Evolutionary conservation across 37 sponge, comb jelly and placozoan genomes (phyloP), one percentile per base, ranked within the genome.

Genomic region (Cladorhizidae sp.): DNA sequence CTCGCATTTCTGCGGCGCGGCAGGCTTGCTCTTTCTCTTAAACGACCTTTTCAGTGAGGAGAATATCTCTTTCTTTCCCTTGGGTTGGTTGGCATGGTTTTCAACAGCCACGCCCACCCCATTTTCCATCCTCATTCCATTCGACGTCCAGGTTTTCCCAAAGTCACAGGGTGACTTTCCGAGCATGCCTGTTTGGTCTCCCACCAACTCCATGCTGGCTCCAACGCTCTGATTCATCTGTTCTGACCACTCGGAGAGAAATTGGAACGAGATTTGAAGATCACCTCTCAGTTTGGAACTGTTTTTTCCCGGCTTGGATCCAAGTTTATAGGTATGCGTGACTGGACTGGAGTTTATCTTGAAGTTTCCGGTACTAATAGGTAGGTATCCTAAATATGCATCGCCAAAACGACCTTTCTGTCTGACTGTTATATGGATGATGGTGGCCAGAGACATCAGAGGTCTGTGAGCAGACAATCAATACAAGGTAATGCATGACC

Each of bases 381-480:
- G 25, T 28, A 77, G 15, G 54, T 76, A 70, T 18, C 88, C 88
- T 2, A 88, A 33, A 40, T 71, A 72, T 1, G 70, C 29, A 39
- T 82, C 83, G 0, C 52, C 23, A 28, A 88, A 49, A 26, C 43
- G 65, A n/a, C 72, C 64, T 39, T 82, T 78, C 33, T 82, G 83
- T 45, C 70, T 64, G 26, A 88, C 78, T 17, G 73, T 72, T 45
- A 82, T 39, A 49, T 82, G 76, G 3, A 88, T 35, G 7, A 79
- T 80, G 11, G 83, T 82, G 55, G 62, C 88, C 56, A 88, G 52
- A 59, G 80, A 71, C 88, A 83, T 88, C n/a, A 88, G 75, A 82
- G 87, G 83, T 29, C 80, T 82, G 77, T 9, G 31, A 55, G 81
- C 42, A 50, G 52, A 45, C 31, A 61, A 3, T 17, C n/a, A n/a